Base-by-base conservation (phyloP, 2,797 vertebrate genomes). In the Sebastes cheni region DNA sequence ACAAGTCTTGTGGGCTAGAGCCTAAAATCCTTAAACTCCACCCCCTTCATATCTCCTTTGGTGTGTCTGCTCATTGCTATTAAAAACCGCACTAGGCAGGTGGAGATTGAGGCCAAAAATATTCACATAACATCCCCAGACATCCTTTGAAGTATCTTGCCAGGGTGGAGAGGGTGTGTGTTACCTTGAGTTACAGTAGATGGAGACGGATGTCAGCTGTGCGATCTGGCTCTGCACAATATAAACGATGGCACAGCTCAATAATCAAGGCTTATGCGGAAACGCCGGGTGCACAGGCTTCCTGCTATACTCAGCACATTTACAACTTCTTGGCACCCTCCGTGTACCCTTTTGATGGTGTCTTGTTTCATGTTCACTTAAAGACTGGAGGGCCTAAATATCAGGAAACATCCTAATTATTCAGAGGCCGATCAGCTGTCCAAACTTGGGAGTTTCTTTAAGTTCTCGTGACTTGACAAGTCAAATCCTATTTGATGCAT, bases 111-210 rank as follows among this genome's bases (percentile, higher is more conserved):
- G 81, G 81, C 87, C 87, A 87, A 80, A 88, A 85, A 88, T 91
- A 86, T 89, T 86, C 89, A 77, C 62, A 84, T 70, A 75, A 83
- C 86, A 89, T 89, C 85, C 84, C 56, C 80, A 90, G 88, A 87
- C 87, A 79, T 81, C 75, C 84, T 91, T 91, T 92, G 88, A 93
- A 94, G 87, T 88, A 79, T 79, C 81, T 73, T 67, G 88, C 82
- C 84, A 83, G 86, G 65, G 80, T 84, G 27, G 80, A 77, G 81
- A 83, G 82, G 71, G 87, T 83, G 82, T 72, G 81, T 62, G 71
- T 91, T 92, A 93, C 90, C 91, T 93, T 94, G 91, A 92, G 83
- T 87, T 87, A 88, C 88, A 88, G 87, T 90, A 89, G 87, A 89
- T 32, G 22, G 82, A 88, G 88, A 91, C 71, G 89, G 84, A 87